Base-by-base conservation (phyloP, 2,113 vertebrate species). In the Rhizomys pruinosus region DNA sequence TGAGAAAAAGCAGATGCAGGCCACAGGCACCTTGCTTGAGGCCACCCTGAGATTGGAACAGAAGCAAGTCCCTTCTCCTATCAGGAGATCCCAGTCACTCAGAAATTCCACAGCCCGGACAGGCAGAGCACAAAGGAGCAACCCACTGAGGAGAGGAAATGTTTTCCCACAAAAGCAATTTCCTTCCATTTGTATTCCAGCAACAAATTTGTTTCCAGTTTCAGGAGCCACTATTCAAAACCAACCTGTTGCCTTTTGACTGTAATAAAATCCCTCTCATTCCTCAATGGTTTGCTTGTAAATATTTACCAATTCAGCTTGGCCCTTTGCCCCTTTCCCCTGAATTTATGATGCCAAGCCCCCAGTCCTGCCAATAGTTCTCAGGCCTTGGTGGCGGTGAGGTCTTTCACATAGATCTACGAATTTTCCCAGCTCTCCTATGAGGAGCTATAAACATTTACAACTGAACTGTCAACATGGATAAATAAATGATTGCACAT, bases 131-230 rank as follows among this genome's bases (percentile, higher is more conserved):
- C 96, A 97, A 97, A 97, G 96, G 92, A 97, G 96, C 97, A 97
- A 97, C 96, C 93, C 94, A 96, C 96, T 80, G 89, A 91, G 92
- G 95, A 97, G 96, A 97, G 97, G 97, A 97, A 97, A 97, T 97
- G 96, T 97, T 97, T 97, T 97, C 97, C 96, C 95, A 97, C 97
- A 97, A 97, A 97, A 97, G 97, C 96, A 97, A 97, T 96, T 97
- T 97, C 97, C 97, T 97, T 92, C 96, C 87, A 97, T 97, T 97
- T 96, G 97, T 97, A 96, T 96, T 97, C 95, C 93, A 97, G 96
- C 95, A 96, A 96, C 97, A 96, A 96, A 96, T 97, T 97, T 84
- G 91, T 95, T 97, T 97, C 97, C 96, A 97, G 94, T 94, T 96
- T 95, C 97, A 95, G 94, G 97, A 95, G 94, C 94, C 94, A 81